Evolutionary conservation across 2,797 vertebrate species (phyloP), one percentile per base, ranked within the genome.

Genomic region (Sebastes flavidus): DNA sequence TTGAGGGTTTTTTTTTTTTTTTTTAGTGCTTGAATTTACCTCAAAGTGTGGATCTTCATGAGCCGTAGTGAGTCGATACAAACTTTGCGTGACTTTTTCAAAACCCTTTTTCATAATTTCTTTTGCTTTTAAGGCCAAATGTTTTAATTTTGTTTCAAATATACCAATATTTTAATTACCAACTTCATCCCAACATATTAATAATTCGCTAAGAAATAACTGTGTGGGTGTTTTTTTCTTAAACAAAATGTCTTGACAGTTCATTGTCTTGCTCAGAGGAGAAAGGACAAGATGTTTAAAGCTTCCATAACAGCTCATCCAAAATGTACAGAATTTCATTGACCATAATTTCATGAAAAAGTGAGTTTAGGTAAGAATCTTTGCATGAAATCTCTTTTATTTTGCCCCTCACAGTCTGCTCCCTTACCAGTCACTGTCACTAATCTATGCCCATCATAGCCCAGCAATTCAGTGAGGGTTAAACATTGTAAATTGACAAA

Each of bases 111-210:
- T 25, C 8, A 38, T 36, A 42, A 20, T 32, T 61, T 58, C 24
- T 59, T 77, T 84, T 79, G 16, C 60, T 83, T 75, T 72, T 75
- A 36, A 69, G n/a, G 71, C 81, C 73, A 83, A 65, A 77, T 76
- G n/a, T 74, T 71, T 67, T 20, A 6, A 9, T 73, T 81, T 14
- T 22, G 42, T n/a, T 76, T 61, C 49, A 72, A 6, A 65, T 5
- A 0, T 69, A 59, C 6, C 52, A 42, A 5, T 81, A 71, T 70
- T 71, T 75, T 4, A 61, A 65, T 54, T 65, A 4, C 38, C n/a
- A 18, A 34, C 4, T 63, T 80, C 22, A 49, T 38, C 59, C 30
- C 24, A 73, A 75, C 67, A 22, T 75, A n/a, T n/a, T 67, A 70
- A 65, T 54, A 65, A 79, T 56, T 74, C 72, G 38, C 25, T 52